Conservation (phyloP, 2,888 invertebrate species). For the Chironomus tentans region DNA sequence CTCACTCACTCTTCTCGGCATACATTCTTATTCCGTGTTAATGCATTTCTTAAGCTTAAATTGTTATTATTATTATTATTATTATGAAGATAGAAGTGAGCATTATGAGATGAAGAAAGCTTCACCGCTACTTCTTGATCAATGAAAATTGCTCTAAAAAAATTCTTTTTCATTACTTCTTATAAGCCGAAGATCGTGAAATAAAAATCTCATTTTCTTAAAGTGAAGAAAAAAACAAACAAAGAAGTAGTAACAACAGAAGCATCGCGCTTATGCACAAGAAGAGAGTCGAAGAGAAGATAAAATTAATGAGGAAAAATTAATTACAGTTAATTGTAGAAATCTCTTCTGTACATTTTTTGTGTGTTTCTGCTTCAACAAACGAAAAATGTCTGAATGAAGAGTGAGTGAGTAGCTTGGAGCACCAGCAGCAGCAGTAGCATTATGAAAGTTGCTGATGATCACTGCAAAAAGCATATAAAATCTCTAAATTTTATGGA, state of each 20-base stretch:
- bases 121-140: not conserved
- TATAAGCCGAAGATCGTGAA: not conserved
- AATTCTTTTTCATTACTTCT: not conserved
- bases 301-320: constrained; percentile 12
- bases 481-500: too few species aligned
- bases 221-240: constrained; percentile 1
- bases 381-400: not conserved
- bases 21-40: not conserved
- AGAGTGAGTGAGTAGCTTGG: too few species aligned
- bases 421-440: too few species aligned
- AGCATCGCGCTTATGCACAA: not conserved
- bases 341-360: constrained; percentile 3
- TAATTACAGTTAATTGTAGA: constrained; percentile 17
- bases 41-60: not conserved
- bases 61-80: not conserved
- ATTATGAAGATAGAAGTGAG: not conserved
- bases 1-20: too few species aligned
- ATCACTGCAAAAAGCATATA: too few species aligned
- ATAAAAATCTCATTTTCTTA: not conserved
- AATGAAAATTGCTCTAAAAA: not conserved
- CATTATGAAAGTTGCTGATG: not conserved
- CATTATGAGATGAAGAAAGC: not conserved
- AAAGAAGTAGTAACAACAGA: not conserved
- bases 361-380: not conserved
- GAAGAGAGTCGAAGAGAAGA: not conserved